Evolutionary conservation across 2,888 invertebrate genomes (phyloP).

Genomic region (Drosophila anceps): DNA sequence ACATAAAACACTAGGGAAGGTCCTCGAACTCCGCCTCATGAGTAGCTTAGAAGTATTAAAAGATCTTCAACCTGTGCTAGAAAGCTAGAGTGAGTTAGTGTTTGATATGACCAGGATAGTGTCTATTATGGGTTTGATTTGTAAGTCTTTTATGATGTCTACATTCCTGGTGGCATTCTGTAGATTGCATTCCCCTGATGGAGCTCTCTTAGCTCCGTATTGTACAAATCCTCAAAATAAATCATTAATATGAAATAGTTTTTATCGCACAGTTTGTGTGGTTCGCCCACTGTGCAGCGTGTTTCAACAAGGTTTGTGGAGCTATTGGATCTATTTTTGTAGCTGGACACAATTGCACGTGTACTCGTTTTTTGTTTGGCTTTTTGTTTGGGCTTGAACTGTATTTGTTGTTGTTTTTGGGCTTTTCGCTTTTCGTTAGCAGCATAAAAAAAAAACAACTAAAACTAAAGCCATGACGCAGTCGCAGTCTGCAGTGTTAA

Average conservation of each 20-base stretch:
- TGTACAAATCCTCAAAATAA: no score
- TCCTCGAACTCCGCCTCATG: no score
- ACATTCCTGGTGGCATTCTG: no score
- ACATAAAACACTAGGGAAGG: no score
- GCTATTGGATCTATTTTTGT: slow-evolving; percentile 28
- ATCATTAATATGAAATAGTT: not conserved
- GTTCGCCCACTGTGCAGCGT: slow-evolving; percentile 7
- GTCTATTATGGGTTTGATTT: no score
- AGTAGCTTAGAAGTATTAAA: no score
- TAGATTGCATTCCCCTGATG: no score
- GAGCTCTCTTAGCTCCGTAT: no score
- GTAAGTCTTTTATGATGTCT: no score
- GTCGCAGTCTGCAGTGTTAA: slow-evolving; percentile 74
- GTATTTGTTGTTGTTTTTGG: slow-evolving; percentile 28
- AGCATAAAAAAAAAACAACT: slow-evolving; percentile 35
- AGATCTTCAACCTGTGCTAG: no score
- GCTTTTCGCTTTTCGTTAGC: slow-evolving; percentile 46
- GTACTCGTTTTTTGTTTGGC: slow-evolving; percentile 44
- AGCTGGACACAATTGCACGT: slow-evolving; percentile 52
- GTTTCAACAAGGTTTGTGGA: slow-evolving; percentile 15
- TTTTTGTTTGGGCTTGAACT: slow-evolving; percentile 10
- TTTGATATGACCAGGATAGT: no score
- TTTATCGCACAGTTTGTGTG: slow-evolving; percentile 22
- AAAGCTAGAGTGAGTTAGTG: no score
- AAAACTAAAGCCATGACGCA: slow-evolving; percentile 72